Evolutionary conservation across 2,113 vertebrate species (phyloP).

Genomic region (Antechinus stuartii): DNA sequence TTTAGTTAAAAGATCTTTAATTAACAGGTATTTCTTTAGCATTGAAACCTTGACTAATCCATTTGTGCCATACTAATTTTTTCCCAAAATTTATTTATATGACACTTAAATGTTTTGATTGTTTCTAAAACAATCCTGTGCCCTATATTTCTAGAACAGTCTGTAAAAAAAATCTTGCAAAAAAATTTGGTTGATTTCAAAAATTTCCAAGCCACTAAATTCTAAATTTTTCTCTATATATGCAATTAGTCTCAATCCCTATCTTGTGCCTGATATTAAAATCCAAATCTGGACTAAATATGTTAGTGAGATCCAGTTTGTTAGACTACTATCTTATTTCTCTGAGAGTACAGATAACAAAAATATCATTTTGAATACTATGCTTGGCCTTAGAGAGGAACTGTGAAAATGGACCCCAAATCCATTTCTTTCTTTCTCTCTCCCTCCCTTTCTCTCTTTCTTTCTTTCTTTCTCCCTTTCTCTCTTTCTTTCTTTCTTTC

Average conservation of each 20-base stretch:
- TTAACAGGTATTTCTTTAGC: not conserved
- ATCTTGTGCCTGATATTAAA: not conserved
- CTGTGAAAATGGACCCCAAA: not conserved
- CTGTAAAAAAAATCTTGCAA: not conserved
- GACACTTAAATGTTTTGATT: not conserved
- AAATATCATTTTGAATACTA: not conserved
- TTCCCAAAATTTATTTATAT: not conserved
- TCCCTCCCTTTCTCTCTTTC: too few species aligned
- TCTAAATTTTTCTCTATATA: not conserved
- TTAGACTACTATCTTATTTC: not conserved
- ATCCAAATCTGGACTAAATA: not conserved
- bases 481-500: too few species aligned
- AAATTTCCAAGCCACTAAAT: not conserved
- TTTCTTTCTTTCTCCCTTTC: too few species aligned
- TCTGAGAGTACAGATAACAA: not conserved
- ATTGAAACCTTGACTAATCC: conserved; percentile 26
- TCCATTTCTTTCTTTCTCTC: too few species aligned
- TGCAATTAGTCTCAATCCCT: not conserved
- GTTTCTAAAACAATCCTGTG: not conserved
- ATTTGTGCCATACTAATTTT: not conserved
- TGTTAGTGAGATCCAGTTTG: not conserved
- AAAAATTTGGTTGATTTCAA: not conserved
- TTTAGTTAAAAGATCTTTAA: not conserved
- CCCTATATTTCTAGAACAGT: not conserved
- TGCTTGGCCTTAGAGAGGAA: not conserved